phyloP scores from a whole-genome alignment of 2,888 invertebrate species.

The Polyommatus iphigenia region DNA sequence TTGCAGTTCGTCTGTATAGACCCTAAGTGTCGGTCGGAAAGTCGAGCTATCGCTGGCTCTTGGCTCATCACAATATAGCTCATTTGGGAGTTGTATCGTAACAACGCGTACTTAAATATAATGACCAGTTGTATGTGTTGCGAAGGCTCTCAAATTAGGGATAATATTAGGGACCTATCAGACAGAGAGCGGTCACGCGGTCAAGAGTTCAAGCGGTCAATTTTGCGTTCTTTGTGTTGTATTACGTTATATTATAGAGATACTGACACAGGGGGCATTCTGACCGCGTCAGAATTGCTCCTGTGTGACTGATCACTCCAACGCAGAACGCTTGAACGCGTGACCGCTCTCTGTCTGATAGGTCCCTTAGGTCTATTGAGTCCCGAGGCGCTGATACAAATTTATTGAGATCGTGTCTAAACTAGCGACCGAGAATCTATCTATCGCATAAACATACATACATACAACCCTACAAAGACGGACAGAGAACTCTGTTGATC shows the following conservation, averaged over 20 bases:
- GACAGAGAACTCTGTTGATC: too few species aligned
- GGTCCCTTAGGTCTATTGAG: background rate
- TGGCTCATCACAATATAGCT: background rate
- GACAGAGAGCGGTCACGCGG: too few species aligned
- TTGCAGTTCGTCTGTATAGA: too few species aligned
- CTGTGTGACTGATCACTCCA: too few species aligned
- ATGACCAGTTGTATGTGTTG: background rate
- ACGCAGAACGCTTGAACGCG: too few species aligned
- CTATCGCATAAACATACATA: background rate
- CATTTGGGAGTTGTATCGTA: constrained; percentile 14
- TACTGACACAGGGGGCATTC: too few species aligned
- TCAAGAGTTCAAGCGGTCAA: too few species aligned
- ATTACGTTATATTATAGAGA: too few species aligned
- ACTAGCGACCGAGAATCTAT: background rate
- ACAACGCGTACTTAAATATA: constrained; percentile 12
- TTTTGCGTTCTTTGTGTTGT: too few species aligned
- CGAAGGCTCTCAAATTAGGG: background rate
- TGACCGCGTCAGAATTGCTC: too few species aligned
- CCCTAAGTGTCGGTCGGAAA: too few species aligned
- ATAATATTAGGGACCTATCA: background rate
- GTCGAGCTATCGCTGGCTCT: background rate
- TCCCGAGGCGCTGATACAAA: constrained; percentile 5
- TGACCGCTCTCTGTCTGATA: too few species aligned
- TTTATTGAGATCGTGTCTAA: constrained; percentile 10
- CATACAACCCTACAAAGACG: background rate